Evolutionary conservation across 1,140 invertebrate genomes (phyloP).

Genomic region (Microplitis mediator): DNA sequence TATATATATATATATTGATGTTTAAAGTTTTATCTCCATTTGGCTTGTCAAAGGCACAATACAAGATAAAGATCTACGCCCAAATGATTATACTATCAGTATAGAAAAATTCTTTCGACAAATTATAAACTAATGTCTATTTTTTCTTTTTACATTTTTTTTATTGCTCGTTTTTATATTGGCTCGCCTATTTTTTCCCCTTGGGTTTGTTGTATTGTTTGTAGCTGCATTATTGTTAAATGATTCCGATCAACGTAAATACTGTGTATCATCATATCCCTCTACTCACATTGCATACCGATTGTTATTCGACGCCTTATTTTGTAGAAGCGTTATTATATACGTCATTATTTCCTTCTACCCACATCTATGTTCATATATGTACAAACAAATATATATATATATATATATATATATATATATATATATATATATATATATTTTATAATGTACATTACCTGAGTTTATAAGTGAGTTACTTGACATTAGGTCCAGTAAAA

Average conservation of each 20-base stretch:
- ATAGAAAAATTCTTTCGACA: background rate
- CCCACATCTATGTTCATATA: no score
- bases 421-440: no score
- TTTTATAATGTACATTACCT: no score
- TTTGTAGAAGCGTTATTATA: no score
- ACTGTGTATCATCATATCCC: no score
- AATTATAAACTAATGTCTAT: background rate
- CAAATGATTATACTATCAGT: background rate
- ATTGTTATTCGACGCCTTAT: no score
- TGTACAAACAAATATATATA: no score
- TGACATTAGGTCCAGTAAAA: no score
- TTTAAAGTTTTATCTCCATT: background rate
- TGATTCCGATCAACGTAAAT: background rate
- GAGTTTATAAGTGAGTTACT: no score
- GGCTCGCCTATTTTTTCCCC: background rate
- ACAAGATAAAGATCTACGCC: constrained; percentile 1
- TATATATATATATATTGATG: background rate
- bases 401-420: no score
- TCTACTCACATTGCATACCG: no score
- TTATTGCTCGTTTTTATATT: background rate
- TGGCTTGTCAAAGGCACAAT: background rate
- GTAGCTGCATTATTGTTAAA: background rate
- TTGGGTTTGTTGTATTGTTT: background rate
- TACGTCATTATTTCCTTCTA: no score
- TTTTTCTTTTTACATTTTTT: background rate